Evolutionary conservation across 2,113 vertebrate genomes (phyloP).

Genomic region (Crotalus horridus): DNA sequence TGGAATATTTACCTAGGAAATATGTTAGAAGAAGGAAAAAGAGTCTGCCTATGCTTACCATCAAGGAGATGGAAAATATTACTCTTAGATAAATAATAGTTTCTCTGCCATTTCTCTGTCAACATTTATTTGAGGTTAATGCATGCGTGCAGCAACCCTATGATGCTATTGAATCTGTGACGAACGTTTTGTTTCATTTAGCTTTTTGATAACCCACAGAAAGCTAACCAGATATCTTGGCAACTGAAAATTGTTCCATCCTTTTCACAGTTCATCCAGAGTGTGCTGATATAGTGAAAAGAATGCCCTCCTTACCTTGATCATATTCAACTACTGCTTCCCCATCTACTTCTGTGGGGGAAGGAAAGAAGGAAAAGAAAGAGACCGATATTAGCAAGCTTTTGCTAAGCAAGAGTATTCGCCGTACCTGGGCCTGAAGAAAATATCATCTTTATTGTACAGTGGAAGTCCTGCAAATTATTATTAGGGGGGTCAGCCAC

Average conservation of each 20-base stretch:
- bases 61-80: neutral
- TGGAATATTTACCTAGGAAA: neutral
- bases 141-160: neutral
- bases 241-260: neutral
- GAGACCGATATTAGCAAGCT: conserved; percentile 39
- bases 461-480: neutral
- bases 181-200: neutral
- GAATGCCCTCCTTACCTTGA: conserved; percentile 80
- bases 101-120: neutral
- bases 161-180: neutral
- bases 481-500: neutral
- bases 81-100: neutral
- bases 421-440: neutral
- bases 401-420: neutral
- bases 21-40: neutral
- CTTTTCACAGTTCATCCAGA: neutral
- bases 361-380: conserved; percentile 37
- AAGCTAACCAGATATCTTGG: neutral
- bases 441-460: neutral
- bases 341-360: conserved; percentile 71
- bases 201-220: neutral
- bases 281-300: neutral
- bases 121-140: conserved; percentile 7
- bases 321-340: conserved; percentile 63
- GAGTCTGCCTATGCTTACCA: neutral